Evolutionary conservation across 1,140 invertebrate species (phyloP).

Genomic region (Drosophila burlai): DNA sequence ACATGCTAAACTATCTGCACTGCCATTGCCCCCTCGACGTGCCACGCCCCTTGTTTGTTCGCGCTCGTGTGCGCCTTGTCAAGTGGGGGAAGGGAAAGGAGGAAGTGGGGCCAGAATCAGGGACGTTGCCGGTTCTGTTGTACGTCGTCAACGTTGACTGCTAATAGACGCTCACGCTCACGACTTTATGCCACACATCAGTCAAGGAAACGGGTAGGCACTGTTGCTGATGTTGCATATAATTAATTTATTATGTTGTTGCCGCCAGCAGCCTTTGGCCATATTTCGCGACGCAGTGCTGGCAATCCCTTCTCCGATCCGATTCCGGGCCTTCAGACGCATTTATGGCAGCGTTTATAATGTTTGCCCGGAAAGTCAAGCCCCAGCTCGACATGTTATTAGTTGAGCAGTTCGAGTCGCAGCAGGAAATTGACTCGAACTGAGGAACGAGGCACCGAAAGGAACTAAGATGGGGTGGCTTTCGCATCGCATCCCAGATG

Average conservation of each 20-base stretch:
- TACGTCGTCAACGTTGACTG: conserved; percentile 77
- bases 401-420: conserved; percentile 61
- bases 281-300: conserved; percentile 59
- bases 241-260: conserved; percentile 84
- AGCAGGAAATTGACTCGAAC: conserved; percentile 60
- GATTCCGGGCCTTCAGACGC: conserved; percentile 55
- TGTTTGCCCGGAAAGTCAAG: conserved; percentile 48
- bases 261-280: conserved; percentile 67
- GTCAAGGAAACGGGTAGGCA: conserved; percentile 13
- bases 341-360: conserved; percentile 74
- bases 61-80: conserved; percentile 70
- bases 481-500: conserved; percentile 25
- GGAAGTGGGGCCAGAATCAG: conserved; percentile 9
- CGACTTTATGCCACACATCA: conserved; percentile 77
- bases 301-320: conserved; percentile 15
- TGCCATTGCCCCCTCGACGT: conserved; percentile 19
- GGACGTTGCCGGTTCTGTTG: conserved; percentile 48
- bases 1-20: conserved; percentile 76
- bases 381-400: conserved; percentile 48
- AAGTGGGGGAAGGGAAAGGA: conserved; percentile 29
- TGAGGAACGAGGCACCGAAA: neutral
- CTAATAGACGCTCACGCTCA: conserved; percentile 80
- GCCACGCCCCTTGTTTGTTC: conserved; percentile 78
- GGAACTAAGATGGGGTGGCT: conserved; percentile 13
- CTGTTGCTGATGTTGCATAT: conserved; percentile 80